Evolutionary conservation across 2,888 invertebrate genomes (phyloP).

Genomic region (Dichetophora obliterata): DNA sequence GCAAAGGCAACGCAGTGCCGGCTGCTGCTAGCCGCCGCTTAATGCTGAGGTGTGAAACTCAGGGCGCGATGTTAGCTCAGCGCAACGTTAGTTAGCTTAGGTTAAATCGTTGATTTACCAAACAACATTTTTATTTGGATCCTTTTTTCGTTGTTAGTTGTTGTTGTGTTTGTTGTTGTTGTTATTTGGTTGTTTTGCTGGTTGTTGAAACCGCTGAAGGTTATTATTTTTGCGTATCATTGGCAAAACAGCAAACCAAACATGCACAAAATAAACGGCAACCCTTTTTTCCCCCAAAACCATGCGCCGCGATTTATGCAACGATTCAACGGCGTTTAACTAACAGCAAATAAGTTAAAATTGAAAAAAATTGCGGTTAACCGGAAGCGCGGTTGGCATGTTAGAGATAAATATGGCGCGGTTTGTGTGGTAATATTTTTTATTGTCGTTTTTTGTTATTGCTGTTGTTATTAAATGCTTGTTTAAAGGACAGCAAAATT

Average conservation of each 20-base stretch:
- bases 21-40: slow-evolving; percentile 1
- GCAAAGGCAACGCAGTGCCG: background rate
- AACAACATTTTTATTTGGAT: slow-evolving; percentile 15
- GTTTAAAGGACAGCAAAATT: too few relatives aligned
- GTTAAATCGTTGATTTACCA: slow-evolving; percentile 28
- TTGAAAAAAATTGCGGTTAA: background rate
- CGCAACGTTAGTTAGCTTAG: slow-evolving; percentile 25
- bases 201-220: slow-evolving; percentile 10
- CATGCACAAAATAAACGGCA: slow-evolving; percentile 22
- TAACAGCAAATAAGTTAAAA: slow-evolving; percentile 12
- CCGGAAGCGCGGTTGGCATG: background rate
- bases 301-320: background rate
- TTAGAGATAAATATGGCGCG: slow-evolving; percentile 14
- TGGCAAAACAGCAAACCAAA: slow-evolving; percentile 30
- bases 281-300: slow-evolving; percentile 33
- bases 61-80: background rate
- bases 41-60: background rate
- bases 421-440: background rate
- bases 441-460: too few relatives aligned
- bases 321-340: slow-evolving; percentile 26
- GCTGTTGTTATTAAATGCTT: too few relatives aligned
- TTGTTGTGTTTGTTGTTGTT: slow-evolving; percentile 1
- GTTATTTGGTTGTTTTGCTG: slow-evolving; percentile 3
- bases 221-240: slow-evolving; percentile 39
- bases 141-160: slow-evolving; percentile 1